These are phyloP conservation scores for Chlamydotis undulata DNA, from an alignment of 2,113 vertebrate species.

Conservation along the genomic window DNA sequence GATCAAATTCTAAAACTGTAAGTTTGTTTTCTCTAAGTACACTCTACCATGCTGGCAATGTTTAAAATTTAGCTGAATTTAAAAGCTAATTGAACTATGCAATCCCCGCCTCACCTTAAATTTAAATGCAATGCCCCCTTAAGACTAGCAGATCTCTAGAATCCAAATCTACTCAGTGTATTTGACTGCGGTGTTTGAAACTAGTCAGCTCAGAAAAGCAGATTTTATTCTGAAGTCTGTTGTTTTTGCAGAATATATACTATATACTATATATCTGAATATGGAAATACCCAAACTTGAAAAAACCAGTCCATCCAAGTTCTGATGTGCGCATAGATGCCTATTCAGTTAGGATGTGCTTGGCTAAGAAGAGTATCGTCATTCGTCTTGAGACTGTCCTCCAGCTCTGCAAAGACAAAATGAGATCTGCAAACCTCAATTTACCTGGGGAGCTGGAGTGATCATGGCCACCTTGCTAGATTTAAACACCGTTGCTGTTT, in stretches of 20 bases:
- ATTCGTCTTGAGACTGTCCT: background rate
- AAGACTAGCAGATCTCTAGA: background rate
- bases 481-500: conserved; percentile 32
- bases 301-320: background rate
- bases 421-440: background rate
- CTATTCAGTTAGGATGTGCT: background rate
- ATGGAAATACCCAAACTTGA: background rate
- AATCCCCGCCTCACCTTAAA: background rate
- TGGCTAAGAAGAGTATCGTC: background rate
- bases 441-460: conserved; percentile 5
- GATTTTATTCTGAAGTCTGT: background rate
- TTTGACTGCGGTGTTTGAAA: background rate
- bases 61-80: background rate
- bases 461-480: conserved; percentile 24
- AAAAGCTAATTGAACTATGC: background rate
- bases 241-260: background rate
- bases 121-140: background rate
- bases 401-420: background rate
- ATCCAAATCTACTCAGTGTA: background rate
- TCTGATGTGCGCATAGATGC: background rate
- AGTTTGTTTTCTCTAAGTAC: background rate
- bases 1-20: background rate
- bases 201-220: background rate
- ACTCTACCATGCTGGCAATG: background rate
- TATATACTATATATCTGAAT: background rate